Base-by-base conservation (phyloP, 2,113 vertebrate species). In the Zosterops borbonicus region DNA sequence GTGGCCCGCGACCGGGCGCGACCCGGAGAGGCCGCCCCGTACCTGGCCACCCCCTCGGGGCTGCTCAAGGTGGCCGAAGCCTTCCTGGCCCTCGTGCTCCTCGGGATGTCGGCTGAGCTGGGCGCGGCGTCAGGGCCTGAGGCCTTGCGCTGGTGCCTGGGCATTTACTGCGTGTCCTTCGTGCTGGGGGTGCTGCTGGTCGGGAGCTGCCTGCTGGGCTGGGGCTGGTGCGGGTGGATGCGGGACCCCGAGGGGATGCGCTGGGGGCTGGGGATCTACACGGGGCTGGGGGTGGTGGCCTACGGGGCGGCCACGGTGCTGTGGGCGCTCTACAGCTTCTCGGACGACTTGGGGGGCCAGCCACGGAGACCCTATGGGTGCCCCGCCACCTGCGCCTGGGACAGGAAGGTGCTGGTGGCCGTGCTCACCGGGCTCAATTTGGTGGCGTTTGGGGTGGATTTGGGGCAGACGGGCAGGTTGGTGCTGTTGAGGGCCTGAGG, bases 311-410 rank as follows among this genome's bases (percentile, higher is more conserved):
- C 77, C 77, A 65, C 77, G 25, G 77, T 67, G 62, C 63, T 80
- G 7, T 80, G 77, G 77, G 21, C 77, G 3, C 77, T 80, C 1
- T 80, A 80, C n/a, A 53, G 17, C 41, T 80, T 80, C 50, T 46
- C 41, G 7, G 50, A 80, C 3, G 77, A 80, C 50, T 31, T 80
- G 77, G 63, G 77, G 9, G 77, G 77, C 12, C 63, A 15, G 16
- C 1, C 78, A 0, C 33, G 63, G 41, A 31, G 78, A 9, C 78
- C 78, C 41, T 31, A 25, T 6, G 3, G 22, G 0, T 68, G 63
- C n/a, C 1, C n/a, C 1, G 21, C 78, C 2, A 47, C 21, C 0
- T 81, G 78, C 17, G 0, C 42, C 28, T 68, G 78, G 78, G 78
- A 81, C 63, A 47, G 78, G 63, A 16, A 0, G 12, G 78, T 81